Evolutionary conservation across 2,797 vertebrate species (phyloP).

Genomic region (Mormyrops attenuatus): DNA sequence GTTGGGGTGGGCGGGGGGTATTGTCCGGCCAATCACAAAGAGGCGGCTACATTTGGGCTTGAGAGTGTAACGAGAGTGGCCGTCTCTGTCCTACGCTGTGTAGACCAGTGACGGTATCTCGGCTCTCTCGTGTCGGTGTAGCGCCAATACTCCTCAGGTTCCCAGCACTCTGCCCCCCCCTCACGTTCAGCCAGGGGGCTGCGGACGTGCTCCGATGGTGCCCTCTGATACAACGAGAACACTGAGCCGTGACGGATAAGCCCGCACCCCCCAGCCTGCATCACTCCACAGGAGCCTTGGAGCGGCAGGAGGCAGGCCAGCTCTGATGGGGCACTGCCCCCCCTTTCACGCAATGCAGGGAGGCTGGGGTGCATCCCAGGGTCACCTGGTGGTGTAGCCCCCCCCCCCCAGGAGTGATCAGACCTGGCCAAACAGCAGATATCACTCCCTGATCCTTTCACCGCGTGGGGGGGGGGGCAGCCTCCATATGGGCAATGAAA

Average conservation of each 20-base stretch:
- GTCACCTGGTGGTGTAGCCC: constrained; percentile 43
- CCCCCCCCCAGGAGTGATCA: constrained; percentile 56
- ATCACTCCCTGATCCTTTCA: constrained; percentile 54
- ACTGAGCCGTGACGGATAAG: neutral
- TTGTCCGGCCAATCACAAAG: constrained; percentile 28
- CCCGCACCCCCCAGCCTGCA: neutral
- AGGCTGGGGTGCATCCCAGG: constrained; percentile 11
- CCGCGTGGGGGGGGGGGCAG: constrained; percentile 57
- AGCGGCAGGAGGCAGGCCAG: neutral
- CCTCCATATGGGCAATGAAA: constrained; percentile 64
- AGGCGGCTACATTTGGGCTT: constrained; percentile 52
- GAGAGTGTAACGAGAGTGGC: constrained; percentile 44
- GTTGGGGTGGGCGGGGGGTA: constrained; percentile 27
- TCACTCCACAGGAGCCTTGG: neutral
- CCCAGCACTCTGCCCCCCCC: constrained; percentile 46
- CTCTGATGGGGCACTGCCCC: neutral
- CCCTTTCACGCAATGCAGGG: neutral
- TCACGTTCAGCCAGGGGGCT: constrained; percentile 41
- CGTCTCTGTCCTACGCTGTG: constrained; percentile 53
- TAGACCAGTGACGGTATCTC: constrained; percentile 63
- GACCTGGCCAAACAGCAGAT: constrained; percentile 52
- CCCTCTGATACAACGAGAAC: neutral
- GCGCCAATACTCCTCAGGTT: neutral
- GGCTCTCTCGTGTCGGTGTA: neutral
- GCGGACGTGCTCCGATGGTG: neutral